phyloP scores from a whole-genome alignment of 2,888 invertebrate genomes.

The Penaeus monodon region DNA sequence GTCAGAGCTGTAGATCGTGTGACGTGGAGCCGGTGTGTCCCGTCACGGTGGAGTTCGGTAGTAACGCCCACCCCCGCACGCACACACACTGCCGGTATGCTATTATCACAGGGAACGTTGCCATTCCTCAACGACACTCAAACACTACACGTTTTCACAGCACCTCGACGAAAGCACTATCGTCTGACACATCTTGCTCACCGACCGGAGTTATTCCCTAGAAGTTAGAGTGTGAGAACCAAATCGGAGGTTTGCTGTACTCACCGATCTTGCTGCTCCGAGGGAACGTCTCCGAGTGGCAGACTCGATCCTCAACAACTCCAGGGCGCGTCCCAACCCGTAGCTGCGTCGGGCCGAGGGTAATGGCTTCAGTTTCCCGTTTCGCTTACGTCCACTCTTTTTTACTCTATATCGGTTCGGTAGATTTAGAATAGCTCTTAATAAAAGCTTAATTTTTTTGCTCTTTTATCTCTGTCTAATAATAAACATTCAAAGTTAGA shows the following conservation, averaged over 20 bases:
- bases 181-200: background rate
- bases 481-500: background rate
- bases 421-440: too few species aligned
- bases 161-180: background rate
- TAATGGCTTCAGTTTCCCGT: slow-evolving; percentile 22
- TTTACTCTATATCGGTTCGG: too few species aligned
- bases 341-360: background rate
- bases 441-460: too few species aligned
- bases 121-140: background rate
- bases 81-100: background rate
- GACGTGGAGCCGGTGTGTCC: too few species aligned
- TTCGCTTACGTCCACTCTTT: background rate
- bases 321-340: slow-evolving; percentile 25
- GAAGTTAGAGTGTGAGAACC: background rate
- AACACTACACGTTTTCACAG: background rate
- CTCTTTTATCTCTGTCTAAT: too few species aligned
- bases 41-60: too few species aligned
- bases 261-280: slow-evolving; percentile 51
- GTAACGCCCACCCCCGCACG: background rate
- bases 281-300: slow-evolving; percentile 53
- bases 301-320: slow-evolving; percentile 39
- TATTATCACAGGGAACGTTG: background rate
- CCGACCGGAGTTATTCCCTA: background rate
- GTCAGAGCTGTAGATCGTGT: too few species aligned
- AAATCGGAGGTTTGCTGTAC: slow-evolving; percentile 22